These are phyloP conservation scores for Cataglyphis altisquamis DNA, from an alignment of 2,888 invertebrate species.

Conservation along the genomic window DNA sequence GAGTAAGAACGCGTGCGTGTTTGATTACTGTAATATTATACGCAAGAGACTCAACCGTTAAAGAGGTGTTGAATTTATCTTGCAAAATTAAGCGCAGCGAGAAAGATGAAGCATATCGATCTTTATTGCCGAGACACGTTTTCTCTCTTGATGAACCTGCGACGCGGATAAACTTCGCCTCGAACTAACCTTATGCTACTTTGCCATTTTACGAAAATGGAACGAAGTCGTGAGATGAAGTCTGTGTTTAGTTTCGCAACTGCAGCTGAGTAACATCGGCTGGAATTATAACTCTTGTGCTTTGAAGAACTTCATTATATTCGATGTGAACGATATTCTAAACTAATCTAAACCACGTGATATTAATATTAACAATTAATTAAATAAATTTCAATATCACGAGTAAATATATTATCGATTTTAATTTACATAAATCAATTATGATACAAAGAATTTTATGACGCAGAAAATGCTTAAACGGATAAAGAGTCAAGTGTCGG, in stretches of 20 bases:
- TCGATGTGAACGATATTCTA: background rate
- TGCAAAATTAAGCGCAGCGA: background rate
- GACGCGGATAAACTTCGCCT: background rate
- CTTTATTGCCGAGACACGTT: background rate
- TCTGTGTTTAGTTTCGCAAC: slow-evolving; percentile 7
- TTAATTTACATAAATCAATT: slow-evolving; percentile 18
- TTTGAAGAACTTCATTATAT: background rate
- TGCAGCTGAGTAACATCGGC: background rate
- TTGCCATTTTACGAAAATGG: slow-evolving; percentile 26
- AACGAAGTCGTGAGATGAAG: slow-evolving; percentile 13
- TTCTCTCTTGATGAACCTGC: background rate
- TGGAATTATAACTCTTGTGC: slow-evolving; percentile 14
- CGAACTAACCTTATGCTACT: background rate
- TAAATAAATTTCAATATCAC: slow-evolving; percentile 27
- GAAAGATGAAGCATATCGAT: slow-evolving; percentile 11
- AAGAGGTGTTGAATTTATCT: background rate
- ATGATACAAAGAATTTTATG: background rate
- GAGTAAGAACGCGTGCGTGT: background rate
- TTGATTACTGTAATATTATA: slow-evolving; percentile 11
- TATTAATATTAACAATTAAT: background rate
- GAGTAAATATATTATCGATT: background rate
- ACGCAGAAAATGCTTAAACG: slow-evolving; percentile 3
- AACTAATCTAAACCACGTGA: background rate
- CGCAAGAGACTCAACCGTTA: background rate
- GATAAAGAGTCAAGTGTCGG: background rate